Conservation (phyloP, 2,888 invertebrate species). For the Agriopis aurantiaria region DNA sequence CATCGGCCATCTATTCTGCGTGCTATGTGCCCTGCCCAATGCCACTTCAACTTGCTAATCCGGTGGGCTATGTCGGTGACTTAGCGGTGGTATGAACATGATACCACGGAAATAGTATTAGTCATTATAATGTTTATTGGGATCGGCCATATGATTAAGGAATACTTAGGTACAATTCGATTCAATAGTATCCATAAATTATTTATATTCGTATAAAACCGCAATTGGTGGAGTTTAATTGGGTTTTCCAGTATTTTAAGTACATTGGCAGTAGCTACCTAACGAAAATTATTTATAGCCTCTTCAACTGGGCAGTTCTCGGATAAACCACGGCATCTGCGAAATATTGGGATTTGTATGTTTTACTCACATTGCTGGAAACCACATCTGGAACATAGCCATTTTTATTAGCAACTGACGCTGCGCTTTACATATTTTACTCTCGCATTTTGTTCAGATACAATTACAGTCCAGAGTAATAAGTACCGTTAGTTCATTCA, state of each 20-base stretch:
- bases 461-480: background rate
- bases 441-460: no score
- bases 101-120: no score
- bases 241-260: constrained; percentile 1
- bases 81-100: no score
- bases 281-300: constrained; percentile 5
- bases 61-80: no score
- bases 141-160: background rate
- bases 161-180: no score
- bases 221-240: background rate
- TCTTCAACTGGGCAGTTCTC: background rate
- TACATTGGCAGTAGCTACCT: background rate
- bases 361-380: constrained; percentile 14
- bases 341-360: constrained; percentile 20
- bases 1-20: no score
- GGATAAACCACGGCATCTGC: constrained; percentile 9
- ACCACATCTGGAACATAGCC: constrained; percentile 26
- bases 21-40: no score
- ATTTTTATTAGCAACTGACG: constrained; percentile 9
- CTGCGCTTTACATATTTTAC: no score
- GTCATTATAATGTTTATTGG: no score
- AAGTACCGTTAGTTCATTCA: background rate
- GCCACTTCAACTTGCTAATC: no score
- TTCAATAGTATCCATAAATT: background rate
- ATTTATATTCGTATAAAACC: background rate